phyloP scores from a whole-genome alignment of 2,797 vertebrate genomes.

The Sebastolobus altivelis region DNA sequence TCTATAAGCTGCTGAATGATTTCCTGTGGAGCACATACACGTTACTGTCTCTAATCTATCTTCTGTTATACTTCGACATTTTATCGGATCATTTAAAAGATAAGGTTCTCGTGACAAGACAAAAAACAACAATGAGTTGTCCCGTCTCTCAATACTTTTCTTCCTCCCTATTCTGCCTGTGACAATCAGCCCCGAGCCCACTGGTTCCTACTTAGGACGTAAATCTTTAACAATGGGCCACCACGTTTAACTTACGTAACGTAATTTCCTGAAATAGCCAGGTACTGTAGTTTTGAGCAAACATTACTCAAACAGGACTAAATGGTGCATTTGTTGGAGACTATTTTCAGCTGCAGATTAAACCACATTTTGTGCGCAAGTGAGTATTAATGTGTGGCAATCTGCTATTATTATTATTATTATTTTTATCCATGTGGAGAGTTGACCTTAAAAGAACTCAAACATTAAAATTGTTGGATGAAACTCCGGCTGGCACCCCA shows the following conservation, averaged over 20 bases:
- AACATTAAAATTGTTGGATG: no score
- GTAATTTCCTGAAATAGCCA: neutral
- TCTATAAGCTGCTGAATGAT: slow-evolving; percentile 97
- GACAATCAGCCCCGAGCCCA: neutral
- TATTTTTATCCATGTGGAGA: no score
- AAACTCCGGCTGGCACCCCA: no score
- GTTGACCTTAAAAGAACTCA: no score
- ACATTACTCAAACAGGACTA: neutral
- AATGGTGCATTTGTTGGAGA: neutral
- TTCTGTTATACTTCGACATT: neutral
- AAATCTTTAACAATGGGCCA: neutral
- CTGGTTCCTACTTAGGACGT: neutral
- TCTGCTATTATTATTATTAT: no score
- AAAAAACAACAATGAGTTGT: neutral
- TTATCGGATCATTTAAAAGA: slow-evolving; percentile 7
- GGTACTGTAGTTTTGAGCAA: neutral
- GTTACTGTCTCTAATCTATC: slow-evolving; percentile 1
- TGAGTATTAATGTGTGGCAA: accelerated
- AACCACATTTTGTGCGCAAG: neutral
- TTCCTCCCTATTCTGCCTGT: neutral
- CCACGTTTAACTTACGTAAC: no score
- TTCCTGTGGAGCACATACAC: slow-evolving; percentile 85
- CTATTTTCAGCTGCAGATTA: neutral
- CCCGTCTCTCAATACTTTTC: neutral
- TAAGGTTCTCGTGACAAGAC: neutral